A percentile compares a stretch with the other conserved stretches of the same genome.
Conservation (phyloP, 2,797 vertebrate genomes). For the Hephaestus fuliginosus region DNA sequence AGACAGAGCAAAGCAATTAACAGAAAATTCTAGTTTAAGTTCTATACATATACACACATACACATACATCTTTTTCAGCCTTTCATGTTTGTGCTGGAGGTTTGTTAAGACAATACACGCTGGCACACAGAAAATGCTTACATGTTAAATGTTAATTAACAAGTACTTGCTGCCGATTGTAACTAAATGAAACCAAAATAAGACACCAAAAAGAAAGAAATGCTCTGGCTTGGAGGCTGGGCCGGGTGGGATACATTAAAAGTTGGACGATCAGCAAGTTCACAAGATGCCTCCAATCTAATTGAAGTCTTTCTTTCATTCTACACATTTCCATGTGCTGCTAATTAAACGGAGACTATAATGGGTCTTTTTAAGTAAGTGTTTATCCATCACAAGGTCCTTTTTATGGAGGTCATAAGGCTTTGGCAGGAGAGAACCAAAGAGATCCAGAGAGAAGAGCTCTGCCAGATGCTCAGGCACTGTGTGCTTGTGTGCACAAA, state of each 20-base stretch:
- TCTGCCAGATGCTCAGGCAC: slow-evolving; percentile 15
- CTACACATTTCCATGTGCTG: slow-evolving; percentile 67
- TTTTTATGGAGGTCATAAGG: slow-evolving; percentile 60
- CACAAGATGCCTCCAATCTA: slow-evolving; percentile 50
- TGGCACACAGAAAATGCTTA: neutral
- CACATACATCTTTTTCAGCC: neutral
- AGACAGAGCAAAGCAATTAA: slow-evolving; percentile 30
- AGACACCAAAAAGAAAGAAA: neutral
- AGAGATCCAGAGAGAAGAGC: neutral
- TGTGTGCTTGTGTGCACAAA: neutral
- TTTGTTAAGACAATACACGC: neutral
- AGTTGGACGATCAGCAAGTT: slow-evolving; percentile 46
- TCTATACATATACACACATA: neutral
- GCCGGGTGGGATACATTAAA: neutral
- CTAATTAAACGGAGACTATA: slow-evolving; percentile 60
- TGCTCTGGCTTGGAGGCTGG: neutral
- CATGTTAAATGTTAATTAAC: neutral
- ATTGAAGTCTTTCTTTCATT: slow-evolving; percentile 58
- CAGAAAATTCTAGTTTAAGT: neutral
- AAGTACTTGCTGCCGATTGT: neutral
- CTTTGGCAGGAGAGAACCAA: slow-evolving; percentile 5
- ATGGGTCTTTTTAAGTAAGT: slow-evolving; percentile 48
- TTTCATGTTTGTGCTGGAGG: neutral
- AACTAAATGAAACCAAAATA: neutral
- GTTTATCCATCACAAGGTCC: slow-evolving; percentile 68